Conservation (phyloP, 2,113 vertebrate species). For the Sinocyclocheilus rhinocerous region DNA sequence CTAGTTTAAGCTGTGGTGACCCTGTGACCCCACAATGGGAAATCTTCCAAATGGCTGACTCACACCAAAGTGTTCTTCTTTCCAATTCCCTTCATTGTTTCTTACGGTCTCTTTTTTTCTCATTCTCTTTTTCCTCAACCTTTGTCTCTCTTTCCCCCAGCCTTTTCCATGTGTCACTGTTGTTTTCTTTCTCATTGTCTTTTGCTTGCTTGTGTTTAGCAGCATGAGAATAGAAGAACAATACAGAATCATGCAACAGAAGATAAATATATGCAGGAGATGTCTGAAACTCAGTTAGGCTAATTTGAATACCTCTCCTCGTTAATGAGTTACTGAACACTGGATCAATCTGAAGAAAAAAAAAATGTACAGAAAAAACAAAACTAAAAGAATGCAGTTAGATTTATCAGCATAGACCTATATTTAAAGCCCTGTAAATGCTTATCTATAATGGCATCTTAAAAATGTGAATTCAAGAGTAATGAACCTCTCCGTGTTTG, state of each 20-base stretch:
- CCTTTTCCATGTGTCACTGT: not conserved
- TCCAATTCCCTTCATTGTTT: no score
- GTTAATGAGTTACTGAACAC: not conserved
- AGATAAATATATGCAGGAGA: not conserved
- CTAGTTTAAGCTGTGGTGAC: no score
- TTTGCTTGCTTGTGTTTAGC: conserved; percentile 1
- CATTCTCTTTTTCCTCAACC: not conserved
- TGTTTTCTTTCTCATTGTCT: not conserved
- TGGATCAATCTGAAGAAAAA: not conserved
- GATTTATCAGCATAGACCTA: not conserved
- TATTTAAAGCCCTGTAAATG: not conserved
- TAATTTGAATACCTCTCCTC: not conserved
- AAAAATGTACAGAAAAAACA: not conserved
- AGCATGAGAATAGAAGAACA: not conserved
- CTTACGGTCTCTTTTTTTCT: not conserved
- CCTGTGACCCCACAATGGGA: no score
- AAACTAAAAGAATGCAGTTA: not conserved
- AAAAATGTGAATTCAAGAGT: no score
- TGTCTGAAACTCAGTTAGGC: not conserved
- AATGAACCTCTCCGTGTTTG: no score
- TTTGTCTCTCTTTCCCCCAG: conserved; percentile 7
- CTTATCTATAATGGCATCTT: not conserved
- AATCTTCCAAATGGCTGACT: no score
- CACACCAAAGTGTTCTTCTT: no score
- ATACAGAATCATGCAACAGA: not conserved